A percentile compares a stretch with the other conserved stretches of the same genome.
These are phyloP conservation scores for Perca fluviatilis DNA, from an alignment of 2,113 vertebrate genomes.

Conservation along the genomic window DNA sequence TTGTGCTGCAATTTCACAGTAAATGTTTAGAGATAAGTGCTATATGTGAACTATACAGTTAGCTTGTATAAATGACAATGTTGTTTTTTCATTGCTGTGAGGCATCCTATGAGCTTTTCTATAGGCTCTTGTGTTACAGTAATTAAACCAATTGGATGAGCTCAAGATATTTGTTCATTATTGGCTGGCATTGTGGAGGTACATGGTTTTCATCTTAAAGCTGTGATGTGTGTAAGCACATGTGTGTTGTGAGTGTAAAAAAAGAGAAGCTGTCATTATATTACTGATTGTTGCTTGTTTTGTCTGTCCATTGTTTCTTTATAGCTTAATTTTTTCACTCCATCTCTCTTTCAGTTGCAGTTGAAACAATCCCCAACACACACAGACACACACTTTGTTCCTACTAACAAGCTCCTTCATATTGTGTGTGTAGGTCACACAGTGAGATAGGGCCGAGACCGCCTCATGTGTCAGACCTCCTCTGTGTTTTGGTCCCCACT, in stretches of 20 bases:
- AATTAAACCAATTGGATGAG: not conserved
- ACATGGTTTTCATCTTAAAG: not conserved
- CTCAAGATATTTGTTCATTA: not conserved
- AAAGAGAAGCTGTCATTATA: not conserved
- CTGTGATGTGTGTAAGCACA: not conserved
- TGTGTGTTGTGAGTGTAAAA: not conserved
- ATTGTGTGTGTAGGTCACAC: slow-evolving; percentile 51
- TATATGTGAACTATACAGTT: not conserved
- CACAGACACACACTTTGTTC: not conserved
- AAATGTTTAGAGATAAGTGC: not conserved
- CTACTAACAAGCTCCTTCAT: not conserved
- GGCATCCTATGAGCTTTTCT: not conserved
- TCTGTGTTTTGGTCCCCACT: slow-evolving; percentile 63
- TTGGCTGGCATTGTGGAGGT: not conserved
- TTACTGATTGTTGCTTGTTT: not conserved
- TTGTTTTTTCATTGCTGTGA: not conserved
- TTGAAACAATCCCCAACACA: not conserved
- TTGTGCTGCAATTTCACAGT: not conserved
- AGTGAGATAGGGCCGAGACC: slow-evolving; percentile 46
- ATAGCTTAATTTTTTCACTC: not conserved
- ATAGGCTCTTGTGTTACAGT: not conserved
- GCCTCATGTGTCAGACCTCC: slow-evolving; percentile 76
- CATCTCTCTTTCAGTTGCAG: not conserved
- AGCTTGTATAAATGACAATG: not conserved
- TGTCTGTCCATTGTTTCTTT: not conserved